Base-by-base conservation (phyloP, 2,797 vertebrate species). In the Falco cherrug region DNA sequence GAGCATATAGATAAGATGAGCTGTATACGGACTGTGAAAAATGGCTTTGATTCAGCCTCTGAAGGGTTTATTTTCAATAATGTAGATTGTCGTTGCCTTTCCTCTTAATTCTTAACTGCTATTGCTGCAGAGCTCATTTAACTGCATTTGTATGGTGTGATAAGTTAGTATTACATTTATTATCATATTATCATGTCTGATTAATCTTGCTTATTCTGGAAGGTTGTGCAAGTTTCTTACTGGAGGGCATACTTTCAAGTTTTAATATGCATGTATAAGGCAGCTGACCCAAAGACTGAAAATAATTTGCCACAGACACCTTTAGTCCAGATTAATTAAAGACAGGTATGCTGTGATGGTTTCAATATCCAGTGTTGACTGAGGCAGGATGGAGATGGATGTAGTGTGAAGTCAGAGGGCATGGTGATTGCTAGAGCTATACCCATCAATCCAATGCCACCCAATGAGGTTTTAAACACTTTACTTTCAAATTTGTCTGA, bases 191-290 rank as follows among this genome's bases (percentile, higher is more conserved):
- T 91, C 64, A 73, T 89, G 89, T 91, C 84, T 78, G 95, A 96
- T 92, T 92, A 96, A 95, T 94, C 79, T 94, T 80, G 33, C 65
- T 94, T 95, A 86, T 95, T 92, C 93, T 93, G 73, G n/a, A 94
- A 93, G 94, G 28, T 87, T 45, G 6, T 94, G 51, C 50, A 89
- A 84, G 57, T 92, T 93, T 97, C 93, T 94, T 91, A 91, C 95
- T 87, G 59, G 68, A 96, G 81, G 97, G 69, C 39, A 87, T 69
- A 87, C 50, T 91, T 94, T 87, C 47, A 78, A 78, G 28, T 81
- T 96, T 93, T 87, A 96, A 85, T 94, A 94, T 96, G 94, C 63
- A 87, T 59, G 24, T 85, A 41, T 73, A 85, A 93, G 11, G 25
- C 22, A 87, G 29, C 20, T 93, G 90, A 94, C 84, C 69, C 0